These are phyloP conservation scores for Caranx ignobilis DNA, from an alignment of 2,113 vertebrate genomes.

Conservation along the genomic window DNA sequence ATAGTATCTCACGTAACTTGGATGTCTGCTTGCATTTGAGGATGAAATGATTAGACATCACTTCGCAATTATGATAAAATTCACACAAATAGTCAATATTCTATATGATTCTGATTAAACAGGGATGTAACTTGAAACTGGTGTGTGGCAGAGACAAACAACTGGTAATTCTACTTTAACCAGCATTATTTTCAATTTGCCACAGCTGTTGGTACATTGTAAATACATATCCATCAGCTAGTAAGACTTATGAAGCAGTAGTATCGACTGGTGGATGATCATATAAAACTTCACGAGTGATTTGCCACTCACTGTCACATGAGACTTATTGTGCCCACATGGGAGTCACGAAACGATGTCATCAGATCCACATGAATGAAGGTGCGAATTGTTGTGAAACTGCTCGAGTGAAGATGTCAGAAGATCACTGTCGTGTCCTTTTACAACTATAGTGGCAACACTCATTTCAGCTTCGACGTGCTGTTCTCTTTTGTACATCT, in stretches of 20 bases:
- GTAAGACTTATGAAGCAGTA: background rate
- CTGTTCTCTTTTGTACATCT: slow-evolving; percentile 1
- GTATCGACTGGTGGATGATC: slow-evolving; percentile 17
- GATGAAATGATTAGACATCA: no score
- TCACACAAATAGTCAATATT: no score
- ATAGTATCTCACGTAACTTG: no score
- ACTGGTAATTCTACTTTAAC: no score
- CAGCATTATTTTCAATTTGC: no score
- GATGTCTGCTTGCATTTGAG: no score
- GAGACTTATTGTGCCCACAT: slow-evolving; percentile 1
- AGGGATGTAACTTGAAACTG: no score
- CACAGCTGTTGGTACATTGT: no score
- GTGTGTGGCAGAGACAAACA: no score
- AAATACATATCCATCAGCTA: background rate
- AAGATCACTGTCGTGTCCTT: background rate
- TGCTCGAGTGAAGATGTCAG: slow-evolving; percentile 18
- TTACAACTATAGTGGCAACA: background rate
- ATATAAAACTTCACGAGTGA: background rate
- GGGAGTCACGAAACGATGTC: slow-evolving; percentile 27
- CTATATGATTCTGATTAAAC: no score
- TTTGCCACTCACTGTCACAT: slow-evolving; percentile 26
- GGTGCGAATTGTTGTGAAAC: slow-evolving; percentile 42
- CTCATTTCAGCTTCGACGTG: background rate
- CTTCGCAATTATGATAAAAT: no score
- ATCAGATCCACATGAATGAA: slow-evolving; percentile 46